Percentiles rank a stretch among this genome's conserved stretches.
phyloP scores from a whole-genome alignment of 2,797 vertebrate genomes.

The Paedocypris micromegethes region DNA sequence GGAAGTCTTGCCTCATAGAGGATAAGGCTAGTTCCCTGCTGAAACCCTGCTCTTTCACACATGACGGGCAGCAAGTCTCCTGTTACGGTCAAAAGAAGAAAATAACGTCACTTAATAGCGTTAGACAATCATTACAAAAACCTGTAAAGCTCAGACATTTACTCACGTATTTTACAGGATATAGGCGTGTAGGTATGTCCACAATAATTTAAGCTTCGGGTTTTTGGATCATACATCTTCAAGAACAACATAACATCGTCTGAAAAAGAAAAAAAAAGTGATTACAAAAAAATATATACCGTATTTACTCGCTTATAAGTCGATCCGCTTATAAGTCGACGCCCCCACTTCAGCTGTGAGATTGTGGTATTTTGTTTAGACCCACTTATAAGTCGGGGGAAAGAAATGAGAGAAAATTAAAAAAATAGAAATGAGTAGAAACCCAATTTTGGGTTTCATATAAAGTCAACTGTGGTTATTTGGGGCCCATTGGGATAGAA shows the following conservation, averaged over 20 bases:
- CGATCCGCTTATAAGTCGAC: no score
- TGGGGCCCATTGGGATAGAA: no score
- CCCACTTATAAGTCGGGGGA: no score
- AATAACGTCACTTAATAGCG: background rate
- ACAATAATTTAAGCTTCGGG: slow-evolving; percentile 99
- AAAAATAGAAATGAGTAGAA: no score
- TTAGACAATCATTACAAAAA: background rate
- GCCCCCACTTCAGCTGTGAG: no score
- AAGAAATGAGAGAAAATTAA: no score
- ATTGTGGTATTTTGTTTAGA: no score
- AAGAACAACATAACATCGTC: slow-evolving; percentile 99
- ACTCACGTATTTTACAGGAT: slow-evolving; percentile 99
- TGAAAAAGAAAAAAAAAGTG: slow-evolving; percentile 51
- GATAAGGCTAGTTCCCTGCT: slow-evolving; percentile 99
- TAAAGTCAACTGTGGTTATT: no score
- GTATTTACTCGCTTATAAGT: no score
- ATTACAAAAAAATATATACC: no score
- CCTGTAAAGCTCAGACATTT: background rate
- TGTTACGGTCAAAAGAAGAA: slow-evolving; percentile 49
- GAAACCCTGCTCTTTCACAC: slow-evolving; percentile 99
- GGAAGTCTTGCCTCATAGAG: slow-evolving; percentile 91
- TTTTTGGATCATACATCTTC: slow-evolving; percentile 99
- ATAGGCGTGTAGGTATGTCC: slow-evolving; percentile 99
- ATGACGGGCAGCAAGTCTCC: slow-evolving; percentile 98
- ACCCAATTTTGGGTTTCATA: no score